Evolutionary conservation across 37 sponge, comb jelly and placozoan genomes (phyloP), one percentile per base, ranked within the genome.

Genomic region (Crambe crambe): DNA sequence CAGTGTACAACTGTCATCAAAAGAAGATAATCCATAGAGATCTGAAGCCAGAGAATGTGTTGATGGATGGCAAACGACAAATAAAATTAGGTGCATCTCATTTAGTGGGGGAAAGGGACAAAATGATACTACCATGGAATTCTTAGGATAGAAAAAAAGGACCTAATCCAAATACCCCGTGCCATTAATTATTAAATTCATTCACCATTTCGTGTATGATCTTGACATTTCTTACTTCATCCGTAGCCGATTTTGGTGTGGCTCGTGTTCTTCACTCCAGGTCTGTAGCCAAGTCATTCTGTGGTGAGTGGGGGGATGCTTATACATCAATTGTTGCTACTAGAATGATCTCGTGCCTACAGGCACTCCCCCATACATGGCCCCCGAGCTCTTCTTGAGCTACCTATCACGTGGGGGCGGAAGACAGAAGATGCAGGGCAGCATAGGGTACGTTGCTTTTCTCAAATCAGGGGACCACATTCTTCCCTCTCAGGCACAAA

Each of bases 291-390:
- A 87, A 74, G 30, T 70, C 91, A 42, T 94, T 94, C 37, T 94
- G 90, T 89, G 90, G 94, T 94, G 41, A 79, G 71, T 67, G 29
- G 2, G 3, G 67, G 4, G 57, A 57, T 1, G 38, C 27, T 3
- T 43, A 70, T 9, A 65, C 35, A 2, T 65, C 68, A 66, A 23
- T 26, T 1, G 20, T 26, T 44, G 20, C 20, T 10, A 38, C 2
- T 22, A 36, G 42, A 39, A 9, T 65, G 1, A 2, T 15, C 54
- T 20, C 47, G 3, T 56, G 35, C 32, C 29, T 56, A 25, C 39
- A 90, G 97, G 97, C 0, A 93, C 97, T 3, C 94, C 91, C 23
- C 94, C 97, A 4, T 96, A 96, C 81, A 96, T 96, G 94, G 93
- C 97, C 32, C 97, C 97, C 10, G 97, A 96, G 77, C 67, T 96